Percentiles rank a stretch among this genome's conserved stretches.
Evolutionary conservation across 2,113 vertebrate genomes (phyloP).

Genomic region (Chloropsis cyanopogon): DNA sequence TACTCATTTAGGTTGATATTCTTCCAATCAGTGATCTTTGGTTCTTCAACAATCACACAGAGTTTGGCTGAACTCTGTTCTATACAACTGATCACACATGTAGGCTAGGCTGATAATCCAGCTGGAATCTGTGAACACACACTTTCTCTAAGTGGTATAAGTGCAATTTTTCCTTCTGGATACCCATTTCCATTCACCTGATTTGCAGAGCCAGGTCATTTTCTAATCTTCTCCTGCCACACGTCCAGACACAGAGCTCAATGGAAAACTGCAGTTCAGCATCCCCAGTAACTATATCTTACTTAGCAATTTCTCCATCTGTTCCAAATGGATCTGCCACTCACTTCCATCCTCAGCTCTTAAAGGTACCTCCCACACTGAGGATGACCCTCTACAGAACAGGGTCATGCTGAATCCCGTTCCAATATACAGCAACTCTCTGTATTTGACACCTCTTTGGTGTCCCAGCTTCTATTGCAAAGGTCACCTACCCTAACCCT

Average conservation of each 20-base stretch:
- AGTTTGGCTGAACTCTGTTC: neutral
- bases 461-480: neutral
- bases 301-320: neutral
- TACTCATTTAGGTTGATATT: neutral
- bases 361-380: neutral
- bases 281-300: neutral
- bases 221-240: neutral
- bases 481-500: neutral
- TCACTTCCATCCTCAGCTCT: neutral
- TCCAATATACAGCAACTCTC: neutral
- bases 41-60: neutral
- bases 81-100: neutral
- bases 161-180: neutral
- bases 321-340: neutral
- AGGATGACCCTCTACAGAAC: neutral
- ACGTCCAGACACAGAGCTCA: neutral
- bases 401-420: neutral
- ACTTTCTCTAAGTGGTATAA: neutral
- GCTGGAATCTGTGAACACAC: neutral
- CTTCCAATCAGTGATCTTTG: neutral
- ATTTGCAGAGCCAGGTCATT: neutral
- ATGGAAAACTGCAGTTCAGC: neutral
- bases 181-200: neutral
- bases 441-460: neutral
- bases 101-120: neutral